phyloP scores from a whole-genome alignment of 2,113 vertebrate genomes.

The Vicugna pacos region DNA sequence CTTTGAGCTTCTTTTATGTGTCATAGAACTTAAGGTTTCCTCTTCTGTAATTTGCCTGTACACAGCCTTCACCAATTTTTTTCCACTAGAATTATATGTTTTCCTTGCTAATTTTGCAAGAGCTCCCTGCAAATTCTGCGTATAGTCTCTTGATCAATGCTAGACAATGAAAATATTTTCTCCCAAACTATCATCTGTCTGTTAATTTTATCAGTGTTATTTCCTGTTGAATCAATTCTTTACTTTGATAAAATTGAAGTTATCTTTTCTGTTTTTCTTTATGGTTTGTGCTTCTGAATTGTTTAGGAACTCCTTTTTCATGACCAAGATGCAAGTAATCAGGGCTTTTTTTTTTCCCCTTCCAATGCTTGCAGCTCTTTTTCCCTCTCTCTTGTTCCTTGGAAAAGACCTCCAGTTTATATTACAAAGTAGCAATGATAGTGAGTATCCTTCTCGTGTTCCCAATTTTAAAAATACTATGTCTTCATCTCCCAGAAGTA shows the following conservation, averaged over 20 bases:
- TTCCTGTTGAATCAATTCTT: background rate
- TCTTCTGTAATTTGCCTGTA: background rate
- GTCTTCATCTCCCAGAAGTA: background rate
- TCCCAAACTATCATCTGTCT: background rate
- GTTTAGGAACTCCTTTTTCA: background rate
- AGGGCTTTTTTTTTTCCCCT: background rate
- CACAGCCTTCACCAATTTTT: background rate
- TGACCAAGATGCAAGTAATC: background rate
- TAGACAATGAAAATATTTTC: background rate
- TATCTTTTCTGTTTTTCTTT: background rate
- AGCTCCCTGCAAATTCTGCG: background rate
- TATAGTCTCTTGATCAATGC: background rate
- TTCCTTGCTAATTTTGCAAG: background rate
- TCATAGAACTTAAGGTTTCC: background rate
- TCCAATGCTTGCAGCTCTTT: background rate
- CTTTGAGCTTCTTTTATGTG: background rate
- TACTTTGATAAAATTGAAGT: background rate
- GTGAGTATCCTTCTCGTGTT: background rate
- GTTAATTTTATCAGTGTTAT: background rate
- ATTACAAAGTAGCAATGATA: background rate
- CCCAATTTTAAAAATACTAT: background rate
- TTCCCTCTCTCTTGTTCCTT: background rate
- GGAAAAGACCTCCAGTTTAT: background rate
- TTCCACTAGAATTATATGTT: background rate
- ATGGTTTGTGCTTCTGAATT: background rate